Conservation (phyloP, 2,888 invertebrate genomes). For the Drosophila ochracea region DNA sequence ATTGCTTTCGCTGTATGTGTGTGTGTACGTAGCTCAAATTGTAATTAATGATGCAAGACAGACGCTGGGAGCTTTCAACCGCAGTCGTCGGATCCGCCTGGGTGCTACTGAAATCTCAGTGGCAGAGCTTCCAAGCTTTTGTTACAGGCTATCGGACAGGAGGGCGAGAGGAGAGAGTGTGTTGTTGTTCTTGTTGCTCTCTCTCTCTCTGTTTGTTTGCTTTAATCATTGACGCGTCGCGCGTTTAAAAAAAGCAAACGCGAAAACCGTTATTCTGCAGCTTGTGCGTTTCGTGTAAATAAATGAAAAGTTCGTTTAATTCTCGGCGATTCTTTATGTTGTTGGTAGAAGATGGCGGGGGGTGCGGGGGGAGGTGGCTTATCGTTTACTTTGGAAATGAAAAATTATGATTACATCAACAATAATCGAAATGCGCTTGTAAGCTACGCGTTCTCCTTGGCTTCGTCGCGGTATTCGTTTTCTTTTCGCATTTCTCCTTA, state of each 20-base stretch:
- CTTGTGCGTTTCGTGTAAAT: slow-evolving; percentile 71
- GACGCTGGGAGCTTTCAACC: slow-evolving; percentile 51
- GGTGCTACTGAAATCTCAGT: slow-evolving; percentile 49
- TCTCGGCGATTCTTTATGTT: slow-evolving; percentile 69
- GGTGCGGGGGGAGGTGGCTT: slow-evolving; percentile 9
- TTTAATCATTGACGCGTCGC: slow-evolving; percentile 73
- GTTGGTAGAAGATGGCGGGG: background rate
- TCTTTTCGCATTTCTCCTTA: slow-evolving; percentile 12
- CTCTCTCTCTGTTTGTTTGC: slow-evolving; percentile 59
- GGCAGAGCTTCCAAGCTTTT: slow-evolving; percentile 39
- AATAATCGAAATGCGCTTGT: slow-evolving; percentile 81
- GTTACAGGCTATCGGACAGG: slow-evolving; percentile 6
- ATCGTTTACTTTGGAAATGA: slow-evolving; percentile 82
- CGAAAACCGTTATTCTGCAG: slow-evolving; percentile 34
- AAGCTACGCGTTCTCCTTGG: slow-evolving; percentile 60
- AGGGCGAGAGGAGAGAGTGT: background rate
- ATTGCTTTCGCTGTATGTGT: background rate
- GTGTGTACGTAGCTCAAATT: slow-evolving; percentile 69
- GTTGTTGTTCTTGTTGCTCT: slow-evolving; percentile 15
- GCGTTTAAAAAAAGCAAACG: slow-evolving; percentile 63
- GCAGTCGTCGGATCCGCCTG: slow-evolving; percentile 44
- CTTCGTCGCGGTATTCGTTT: slow-evolving; percentile 21
- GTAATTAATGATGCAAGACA: slow-evolving; percentile 80
- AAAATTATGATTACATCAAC: slow-evolving; percentile 81
- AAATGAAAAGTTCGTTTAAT: slow-evolving; percentile 79